These are phyloP conservation scores for Eutolmus rufibarbis DNA, from an alignment of 2,888 invertebrate species.

Conservation along the genomic window DNA sequence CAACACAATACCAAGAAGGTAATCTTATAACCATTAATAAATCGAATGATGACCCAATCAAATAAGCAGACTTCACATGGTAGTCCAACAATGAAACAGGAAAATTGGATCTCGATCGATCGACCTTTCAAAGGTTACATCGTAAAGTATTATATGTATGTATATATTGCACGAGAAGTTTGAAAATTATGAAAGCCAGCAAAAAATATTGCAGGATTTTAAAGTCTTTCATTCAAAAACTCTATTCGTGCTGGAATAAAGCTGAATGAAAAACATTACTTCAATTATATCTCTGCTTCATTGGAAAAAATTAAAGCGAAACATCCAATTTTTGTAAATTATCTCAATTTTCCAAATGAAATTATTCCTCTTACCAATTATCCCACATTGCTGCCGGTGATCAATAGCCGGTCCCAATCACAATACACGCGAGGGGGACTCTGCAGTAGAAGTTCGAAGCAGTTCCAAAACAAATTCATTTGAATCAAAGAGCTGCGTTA, in stretches of 20 bases:
- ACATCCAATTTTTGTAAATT: slow-evolving; percentile 24
- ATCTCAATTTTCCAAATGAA: slow-evolving; percentile 29
- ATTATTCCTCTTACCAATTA: slow-evolving; percentile 5
- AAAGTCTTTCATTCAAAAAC: background rate
- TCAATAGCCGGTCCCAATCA: slow-evolving; percentile 2
- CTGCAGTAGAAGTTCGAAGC: background rate
- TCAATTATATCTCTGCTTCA: background rate
- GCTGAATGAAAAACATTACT: background rate
- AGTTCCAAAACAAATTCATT: background rate
- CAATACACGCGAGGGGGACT: background rate
- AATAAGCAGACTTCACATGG: no score
- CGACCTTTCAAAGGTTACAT: no score
- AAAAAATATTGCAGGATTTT: no score
- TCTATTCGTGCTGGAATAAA: background rate
- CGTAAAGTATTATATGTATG: no score
- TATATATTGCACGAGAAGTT: no score
- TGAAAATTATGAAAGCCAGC: background rate
- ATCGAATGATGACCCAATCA: no score
- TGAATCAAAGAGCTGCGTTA: background rate
- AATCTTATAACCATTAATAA: no score
- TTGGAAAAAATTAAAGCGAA: background rate
- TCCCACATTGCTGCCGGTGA: background rate
- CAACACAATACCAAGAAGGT: no score
- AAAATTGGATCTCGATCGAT: no score
- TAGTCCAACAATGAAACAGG: no score